Percentiles rank a stretch among this genome's conserved stretches.
Evolutionary conservation across 1,140 invertebrate species (phyloP).

Genomic region (Drosophila ficusphila): DNA sequence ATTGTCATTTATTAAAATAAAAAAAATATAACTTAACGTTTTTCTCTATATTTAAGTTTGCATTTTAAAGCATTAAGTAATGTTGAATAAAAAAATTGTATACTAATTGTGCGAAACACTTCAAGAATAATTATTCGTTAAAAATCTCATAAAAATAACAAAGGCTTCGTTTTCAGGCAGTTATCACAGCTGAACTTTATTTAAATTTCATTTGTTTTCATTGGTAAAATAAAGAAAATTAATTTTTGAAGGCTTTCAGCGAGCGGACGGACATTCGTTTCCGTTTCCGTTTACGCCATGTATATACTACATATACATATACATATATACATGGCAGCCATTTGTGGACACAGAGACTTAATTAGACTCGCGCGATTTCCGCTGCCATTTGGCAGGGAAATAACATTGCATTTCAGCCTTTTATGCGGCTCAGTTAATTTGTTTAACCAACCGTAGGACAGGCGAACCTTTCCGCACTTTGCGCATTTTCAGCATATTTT

Average conservation of each 20-base stretch:
- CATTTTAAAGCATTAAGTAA: too few species aligned
- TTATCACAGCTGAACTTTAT: background rate
- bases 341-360: slow-evolving; percentile 30
- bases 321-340: background rate
- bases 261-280: slow-evolving; percentile 11
- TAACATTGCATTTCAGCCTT: slow-evolving; percentile 45
- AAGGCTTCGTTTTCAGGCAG: background rate
- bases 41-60: background rate
- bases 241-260: slow-evolving; percentile 22
- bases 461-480: slow-evolving; percentile 44
- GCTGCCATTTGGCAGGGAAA: slow-evolving; percentile 39
- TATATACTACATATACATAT: background rate
- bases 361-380: slow-evolving; percentile 45
- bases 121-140: background rate
- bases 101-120: background rate
- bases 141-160: background rate
- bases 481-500: slow-evolving; percentile 78
- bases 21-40: background rate
- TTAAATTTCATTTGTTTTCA: slow-evolving; percentile 24
- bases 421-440: slow-evolving; percentile 65
- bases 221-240: slow-evolving; percentile 17
- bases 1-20: background rate
- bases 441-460: slow-evolving; percentile 49
- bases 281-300: slow-evolving; percentile 26
- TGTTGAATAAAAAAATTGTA: background rate